Evolutionary conservation across 2,888 invertebrate genomes (phyloP), one percentile per base, ranked within the genome.

Genomic region (Callosobruchus maculatus): DNA sequence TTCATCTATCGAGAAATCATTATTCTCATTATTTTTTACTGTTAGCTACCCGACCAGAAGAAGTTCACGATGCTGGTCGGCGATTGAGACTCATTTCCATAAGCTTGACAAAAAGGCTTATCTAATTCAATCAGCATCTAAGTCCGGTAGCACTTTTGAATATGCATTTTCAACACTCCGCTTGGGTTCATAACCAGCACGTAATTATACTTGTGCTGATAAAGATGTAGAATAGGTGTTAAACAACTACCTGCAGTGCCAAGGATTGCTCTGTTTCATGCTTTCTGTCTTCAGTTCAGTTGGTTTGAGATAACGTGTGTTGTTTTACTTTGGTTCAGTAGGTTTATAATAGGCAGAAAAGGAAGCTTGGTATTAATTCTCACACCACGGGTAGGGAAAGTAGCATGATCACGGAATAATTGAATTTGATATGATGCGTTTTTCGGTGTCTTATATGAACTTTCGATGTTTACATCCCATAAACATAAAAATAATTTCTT

Each of bases 231-330:
- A 49, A 49, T 13, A 49, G 49, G 49, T 21, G 73, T 68, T 66
- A 68, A 76, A 76, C 73, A 75, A 77, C 74, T 76, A 49, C 69
- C 22, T 49, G 49, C 49, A 49, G 13, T 49, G 49, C 49, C 49
- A 49, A 18, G 49, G 18, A 5, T 18, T 49, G 49, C 49, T 49
- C 1, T 49, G 18, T 18, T 49, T 49, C 13, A 7, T 4, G 26
- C 7, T 26, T 4, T 7, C 26, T 7, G 49, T 49, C 49, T 49
- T 49, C n/a, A 49, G 13, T 49, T 49, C 49, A 49, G 49, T 49
- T 49, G 49, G 49, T 49, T 49, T 49, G 49, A 49, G 49, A 49
- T 49, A 49, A 18, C 49, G 49, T 13, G 49, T 18, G 1, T 49
- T 49, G 49, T 49, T 49, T 49, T 49, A 18, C 49, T 3, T 3